Evolutionary conservation across 2,888 invertebrate genomes (phyloP), one percentile per base, ranked within the genome.

Genomic region (Oscheius onirici): DNA sequence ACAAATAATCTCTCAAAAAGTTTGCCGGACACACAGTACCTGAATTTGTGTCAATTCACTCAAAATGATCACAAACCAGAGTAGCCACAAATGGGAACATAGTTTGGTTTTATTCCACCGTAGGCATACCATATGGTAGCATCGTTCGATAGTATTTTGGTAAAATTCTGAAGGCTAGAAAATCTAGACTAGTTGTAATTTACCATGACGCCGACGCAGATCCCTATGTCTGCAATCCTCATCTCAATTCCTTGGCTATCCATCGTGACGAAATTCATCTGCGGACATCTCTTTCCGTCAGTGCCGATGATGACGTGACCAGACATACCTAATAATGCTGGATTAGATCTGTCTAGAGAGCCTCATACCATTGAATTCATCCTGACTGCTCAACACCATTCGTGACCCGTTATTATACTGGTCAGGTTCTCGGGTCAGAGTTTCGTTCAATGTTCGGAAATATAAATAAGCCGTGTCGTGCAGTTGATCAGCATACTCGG

Each of bases 391-490:
- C 11, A 17, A 6, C 11, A 65, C 20, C 17, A 73, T 49, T 13
- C 41, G 15, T 2, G 63, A 57, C 13, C 73, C 73, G 40, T 73
- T 70, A 1, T 20, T 58, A 24, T 49, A 49, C 1, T 58, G 41
- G 22, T 54, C 28, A 10, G 57, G 22, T 17, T 24, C 57, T 1
- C 13, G 13, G 6, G n/a, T 20, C 13, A 80, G 58, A 15, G 76
- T 76, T 52, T 43, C 46, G 52, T 80, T 79, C 26, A 78, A 58
- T 1, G 78, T 71, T n/a, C 67, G 44, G 10, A 71, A 78, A 52
- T 79, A 81, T 17, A 78, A 68, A 51, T 76, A 78, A 13, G 75
- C 68, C 20, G 77, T 65, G 49, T 81, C 81, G 61, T 79, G 73
- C 44, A 81, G 69, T 66, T 79, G 78, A 28, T 74, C 74, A 6